phyloP scores from a whole-genome alignment of 2,888 invertebrate species.

The Geotrupes spiniger region DNA sequence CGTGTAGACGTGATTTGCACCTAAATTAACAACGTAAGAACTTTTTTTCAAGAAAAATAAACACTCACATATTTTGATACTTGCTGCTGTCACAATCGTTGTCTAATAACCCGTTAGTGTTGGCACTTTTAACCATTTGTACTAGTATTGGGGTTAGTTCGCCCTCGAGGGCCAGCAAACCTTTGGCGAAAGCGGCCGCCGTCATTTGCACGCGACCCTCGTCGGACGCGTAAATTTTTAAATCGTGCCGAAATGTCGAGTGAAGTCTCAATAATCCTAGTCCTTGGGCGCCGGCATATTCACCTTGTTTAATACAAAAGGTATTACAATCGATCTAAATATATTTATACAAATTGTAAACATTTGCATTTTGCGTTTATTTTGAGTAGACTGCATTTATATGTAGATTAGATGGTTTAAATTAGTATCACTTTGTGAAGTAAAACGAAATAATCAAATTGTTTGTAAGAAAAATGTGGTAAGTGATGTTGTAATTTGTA shows the following conservation, averaged over 20 bases:
- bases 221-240: constrained; percentile 99
- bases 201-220: constrained; percentile 99
- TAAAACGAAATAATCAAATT: no score
- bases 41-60: constrained; percentile 2
- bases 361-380: no score
- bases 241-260: constrained; percentile 97
- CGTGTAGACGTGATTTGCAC: constrained; percentile 93
- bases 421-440: no score
- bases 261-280: constrained; percentile 92
- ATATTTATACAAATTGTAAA: no score
- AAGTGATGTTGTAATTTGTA: no score
- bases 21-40: constrained; percentile 51
- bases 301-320: no score
- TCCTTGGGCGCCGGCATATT: constrained; percentile 91
- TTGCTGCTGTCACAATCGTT: constrained; percentile 98
- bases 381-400: no score
- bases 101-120: constrained; percentile 96
- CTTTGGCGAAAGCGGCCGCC: constrained; percentile 99
- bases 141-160: constrained; percentile 98
- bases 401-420: no score
- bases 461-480: no score
- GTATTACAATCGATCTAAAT: no score
- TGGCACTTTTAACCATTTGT: constrained; percentile 99
- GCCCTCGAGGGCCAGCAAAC: constrained; percentile 93
- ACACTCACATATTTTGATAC: constrained; percentile 87